Percentiles rank a stretch among this genome's conserved stretches.
Evolutionary conservation across 2,797 vertebrate genomes (phyloP).

Genomic region (Leuciscus waleckii): DNA sequence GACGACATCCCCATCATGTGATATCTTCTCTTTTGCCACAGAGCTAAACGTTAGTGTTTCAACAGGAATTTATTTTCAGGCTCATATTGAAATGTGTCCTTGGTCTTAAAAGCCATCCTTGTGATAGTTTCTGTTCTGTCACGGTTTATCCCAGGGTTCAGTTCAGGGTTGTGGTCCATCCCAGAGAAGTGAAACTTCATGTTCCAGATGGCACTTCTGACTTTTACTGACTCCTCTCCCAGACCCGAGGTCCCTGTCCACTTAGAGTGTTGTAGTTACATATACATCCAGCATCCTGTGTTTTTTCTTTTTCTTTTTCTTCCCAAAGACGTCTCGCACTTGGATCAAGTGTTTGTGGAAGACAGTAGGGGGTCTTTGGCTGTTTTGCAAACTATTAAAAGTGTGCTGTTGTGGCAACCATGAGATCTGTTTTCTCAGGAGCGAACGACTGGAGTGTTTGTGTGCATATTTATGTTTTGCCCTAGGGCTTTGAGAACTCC

Average conservation of each 20-base stretch:
- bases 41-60: slow-evolving; percentile 4
- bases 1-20: neutral
- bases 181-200: neutral
- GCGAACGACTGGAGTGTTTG: slow-evolving; percentile 36
- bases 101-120: slow-evolving; percentile 10
- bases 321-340: neutral
- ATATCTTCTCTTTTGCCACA: neutral
- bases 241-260: neutral
- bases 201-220: neutral
- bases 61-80: neutral
- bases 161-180: neutral
- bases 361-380: slow-evolving; percentile 2
- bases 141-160: neutral
- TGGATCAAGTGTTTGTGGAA: slow-evolving; percentile 28
- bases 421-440: slow-evolving; percentile 45
- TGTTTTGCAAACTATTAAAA: slow-evolving; percentile 53
- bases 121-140: neutral
- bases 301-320: neutral
- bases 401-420: slow-evolving; percentile 64
- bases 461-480: neutral
- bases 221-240: neutral
- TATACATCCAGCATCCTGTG: slow-evolving; percentile 31
- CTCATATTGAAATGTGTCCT: neutral
- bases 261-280: slow-evolving; percentile 48
- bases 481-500: neutral